Percentiles rank a stretch among this genome's conserved stretches.
Evolutionary conservation across 1,140 invertebrate species (phyloP).

Genomic region (Lutraria rhynchaena): DNA sequence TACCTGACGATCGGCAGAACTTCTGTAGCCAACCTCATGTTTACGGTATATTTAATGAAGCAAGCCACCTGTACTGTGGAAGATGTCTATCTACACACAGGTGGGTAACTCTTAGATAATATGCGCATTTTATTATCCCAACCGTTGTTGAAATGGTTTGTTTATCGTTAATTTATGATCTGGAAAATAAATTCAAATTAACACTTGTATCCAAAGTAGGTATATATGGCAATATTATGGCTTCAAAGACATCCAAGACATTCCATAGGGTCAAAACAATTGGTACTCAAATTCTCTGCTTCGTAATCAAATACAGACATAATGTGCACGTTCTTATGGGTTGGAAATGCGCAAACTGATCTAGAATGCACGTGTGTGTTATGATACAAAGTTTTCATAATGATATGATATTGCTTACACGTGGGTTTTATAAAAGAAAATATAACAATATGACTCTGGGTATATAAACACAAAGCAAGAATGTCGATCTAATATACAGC

Average conservation of each 20-base stretch:
- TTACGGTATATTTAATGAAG: no score
- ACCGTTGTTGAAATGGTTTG: conserved; percentile 21
- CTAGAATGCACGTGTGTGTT: no score
- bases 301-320: conserved; percentile 13
- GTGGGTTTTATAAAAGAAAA: no score
- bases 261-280: conserved; percentile 36
- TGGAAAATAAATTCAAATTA: conserved; percentile 47
- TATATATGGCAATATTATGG: conserved; percentile 42
- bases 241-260: conserved; percentile 7
- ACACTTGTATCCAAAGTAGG: conserved; percentile 43
- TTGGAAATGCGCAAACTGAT: no score
- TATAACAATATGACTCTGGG: no score
- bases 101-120: conserved; percentile 21
- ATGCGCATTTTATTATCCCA: conserved; percentile 31
- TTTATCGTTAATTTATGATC: conserved; percentile 41
- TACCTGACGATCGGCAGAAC: no score
- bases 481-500: no score
- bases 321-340: no score
- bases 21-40: no score
- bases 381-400: no score
- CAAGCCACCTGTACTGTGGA: conserved; percentile 25
- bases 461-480: no score
- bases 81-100: conserved; percentile 20
- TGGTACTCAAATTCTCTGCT: conserved; percentile 15
- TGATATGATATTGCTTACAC: no score